Percentiles rank a stretch among this genome's conserved stretches.
phyloP scores from a whole-genome alignment of 2,113 vertebrate genomes.

The cat (Felis catus) region F.catus_Fca126_mat1.0 CM031414.1:57739501-57740000 shows the following conservation, averaged over 20 bases:
- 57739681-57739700: constrained; percentile 87
- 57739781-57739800: constrained; percentile 91
- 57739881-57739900: background rate
- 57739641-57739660: constrained; percentile 93
- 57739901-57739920: background rate
- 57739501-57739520: background rate
- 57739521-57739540: background rate
- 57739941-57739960: background rate
- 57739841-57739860: too few species aligned
- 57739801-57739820: background rate
- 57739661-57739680: constrained; percentile 90
- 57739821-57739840: background rate
- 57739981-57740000: background rate
- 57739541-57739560: background rate
- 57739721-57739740: constrained; percentile 6
- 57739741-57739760: constrained; percentile 48
- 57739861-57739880: background rate
- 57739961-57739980: background rate
- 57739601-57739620: background rate
- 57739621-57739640: constrained; percentile 93
- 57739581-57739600: background rate
- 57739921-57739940: background rate
- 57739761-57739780: constrained; percentile 91
- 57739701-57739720: constrained; percentile 86
- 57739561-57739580: too few species aligned